A percentile compares a stretch with the other conserved stretches of the same genome.
phyloP scores from a whole-genome alignment of 2,888 invertebrate genomes.

The Pristionchus arcanus region DNA sequence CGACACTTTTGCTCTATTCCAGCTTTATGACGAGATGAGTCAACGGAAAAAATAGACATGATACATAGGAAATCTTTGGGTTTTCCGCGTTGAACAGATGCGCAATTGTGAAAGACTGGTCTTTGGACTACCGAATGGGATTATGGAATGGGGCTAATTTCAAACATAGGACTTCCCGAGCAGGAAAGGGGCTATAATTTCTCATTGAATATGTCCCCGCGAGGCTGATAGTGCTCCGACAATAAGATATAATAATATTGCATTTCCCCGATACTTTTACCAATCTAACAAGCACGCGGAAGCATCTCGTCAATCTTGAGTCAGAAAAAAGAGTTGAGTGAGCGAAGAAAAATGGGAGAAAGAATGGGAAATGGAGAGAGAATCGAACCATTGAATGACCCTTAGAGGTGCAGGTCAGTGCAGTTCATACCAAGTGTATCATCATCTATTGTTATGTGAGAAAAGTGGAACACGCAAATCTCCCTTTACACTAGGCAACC shows the following conservation, averaged over 20 bases:
- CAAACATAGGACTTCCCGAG: no score
- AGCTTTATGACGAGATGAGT: slow-evolving; percentile 22
- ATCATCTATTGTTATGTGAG: not conserved
- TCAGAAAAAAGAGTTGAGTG: slow-evolving; percentile 3
- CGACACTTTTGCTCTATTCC: not conserved
- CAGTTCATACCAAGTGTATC: slow-evolving; percentile 1
- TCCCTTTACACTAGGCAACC: not conserved
- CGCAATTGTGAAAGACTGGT: not conserved
- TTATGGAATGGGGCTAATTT: no score
- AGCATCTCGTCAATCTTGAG: slow-evolving; percentile 3
- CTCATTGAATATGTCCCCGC: no score
- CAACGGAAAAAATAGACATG: slow-evolving; percentile 35
- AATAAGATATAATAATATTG: not conserved
- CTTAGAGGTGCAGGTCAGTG: not conserved
- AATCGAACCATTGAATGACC: not conserved
- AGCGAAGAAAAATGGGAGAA: not conserved
- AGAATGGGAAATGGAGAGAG: not conserved
- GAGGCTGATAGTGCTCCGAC: no score
- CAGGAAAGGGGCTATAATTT: no score
- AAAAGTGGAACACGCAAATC: slow-evolving; percentile 3
- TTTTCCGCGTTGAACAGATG: not conserved
- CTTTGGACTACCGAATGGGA: not conserved
- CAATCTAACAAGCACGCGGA: not conserved
- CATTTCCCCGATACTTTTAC: not conserved
- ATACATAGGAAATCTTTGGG: not conserved